These are phyloP conservation scores for Phoronis australis DNA, from an alignment of 2,888 invertebrate species.

Conservation along the genomic window DNA sequence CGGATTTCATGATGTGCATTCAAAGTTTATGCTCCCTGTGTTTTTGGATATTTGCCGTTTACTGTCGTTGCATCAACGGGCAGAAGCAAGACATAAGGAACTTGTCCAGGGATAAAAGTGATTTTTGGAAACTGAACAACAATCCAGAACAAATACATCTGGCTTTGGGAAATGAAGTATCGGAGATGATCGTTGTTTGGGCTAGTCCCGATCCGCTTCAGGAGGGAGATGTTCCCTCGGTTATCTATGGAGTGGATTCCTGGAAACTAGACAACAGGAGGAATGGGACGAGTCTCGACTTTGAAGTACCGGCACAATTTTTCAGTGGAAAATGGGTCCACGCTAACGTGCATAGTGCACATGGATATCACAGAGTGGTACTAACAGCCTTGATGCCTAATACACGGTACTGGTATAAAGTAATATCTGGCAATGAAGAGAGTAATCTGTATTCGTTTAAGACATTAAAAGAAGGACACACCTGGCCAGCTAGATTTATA, in stretches of 20 bases:
- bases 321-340: conserved; percentile 7
- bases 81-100: too few species aligned
- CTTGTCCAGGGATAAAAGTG: too few species aligned
- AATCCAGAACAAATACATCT: conserved; percentile 36
- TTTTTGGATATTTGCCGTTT: too few species aligned
- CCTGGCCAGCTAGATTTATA: conserved; percentile 33
- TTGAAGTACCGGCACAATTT: neutral
- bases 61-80: too few species aligned
- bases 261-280: too few species aligned
- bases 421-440: conserved; percentile 18
- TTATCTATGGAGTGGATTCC: neutral
- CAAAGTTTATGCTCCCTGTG: too few species aligned
- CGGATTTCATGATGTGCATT: too few species aligned
- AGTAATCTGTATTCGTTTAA: conserved; percentile 40
- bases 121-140: too few species aligned
- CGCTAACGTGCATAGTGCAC: conserved; percentile 23
- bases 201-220: too few species aligned
- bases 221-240: too few species aligned
- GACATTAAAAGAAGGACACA: conserved; percentile 25
- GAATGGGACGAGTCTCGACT: neutral
- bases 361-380: conserved; percentile 29
- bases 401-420: conserved; percentile 26
- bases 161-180: conserved; percentile 22
- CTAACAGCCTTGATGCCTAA: conserved; percentile 22
- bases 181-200: conserved; percentile 32